phyloP scores from a whole-genome alignment of 2,113 vertebrate genomes.

The Onychorhynchus coronatus region DNA sequence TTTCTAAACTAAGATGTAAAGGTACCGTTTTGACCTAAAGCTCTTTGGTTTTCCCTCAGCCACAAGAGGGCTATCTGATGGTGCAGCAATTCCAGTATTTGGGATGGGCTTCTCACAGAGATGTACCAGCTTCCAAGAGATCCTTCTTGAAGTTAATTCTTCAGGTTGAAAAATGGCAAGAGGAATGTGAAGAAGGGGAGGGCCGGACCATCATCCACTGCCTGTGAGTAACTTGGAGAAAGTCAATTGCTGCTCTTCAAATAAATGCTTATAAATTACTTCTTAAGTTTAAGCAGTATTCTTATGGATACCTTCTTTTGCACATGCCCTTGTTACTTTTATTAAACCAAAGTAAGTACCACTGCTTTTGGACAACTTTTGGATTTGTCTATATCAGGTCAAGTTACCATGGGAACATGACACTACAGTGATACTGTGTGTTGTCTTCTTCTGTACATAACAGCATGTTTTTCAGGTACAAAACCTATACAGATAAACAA shows the following conservation, averaged over 20 bases:
- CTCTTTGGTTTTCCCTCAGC: conserved; percentile 72
- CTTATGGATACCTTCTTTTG: background rate
- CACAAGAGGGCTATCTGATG: conserved; percentile 98
- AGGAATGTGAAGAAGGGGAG: conserved; percentile 96
- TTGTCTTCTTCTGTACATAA: background rate
- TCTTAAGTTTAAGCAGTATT: background rate
- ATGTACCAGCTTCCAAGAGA: conserved; percentile 93
- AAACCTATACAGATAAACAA: background rate
- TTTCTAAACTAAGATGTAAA: background rate
- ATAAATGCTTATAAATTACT: background rate
- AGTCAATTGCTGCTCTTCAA: background rate
- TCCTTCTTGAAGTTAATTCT: conserved; percentile 97
- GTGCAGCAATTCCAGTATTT: conserved; percentile 98
- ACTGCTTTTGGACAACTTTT: background rate
- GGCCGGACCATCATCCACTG: conserved; percentile 96
- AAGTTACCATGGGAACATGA: background rate
- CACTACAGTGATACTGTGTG: background rate
- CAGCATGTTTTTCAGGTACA: background rate
- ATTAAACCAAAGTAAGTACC: background rate
- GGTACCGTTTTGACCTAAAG: background rate
- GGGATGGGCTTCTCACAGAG: conserved; percentile 94
- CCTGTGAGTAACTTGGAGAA: conserved; percentile 81
- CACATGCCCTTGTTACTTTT: background rate
- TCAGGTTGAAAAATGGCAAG: conserved; percentile 98
- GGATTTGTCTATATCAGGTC: background rate